Conservation (phyloP, 2,113 vertebrate genomes). For the Hippocampus abdominalis region DNA sequence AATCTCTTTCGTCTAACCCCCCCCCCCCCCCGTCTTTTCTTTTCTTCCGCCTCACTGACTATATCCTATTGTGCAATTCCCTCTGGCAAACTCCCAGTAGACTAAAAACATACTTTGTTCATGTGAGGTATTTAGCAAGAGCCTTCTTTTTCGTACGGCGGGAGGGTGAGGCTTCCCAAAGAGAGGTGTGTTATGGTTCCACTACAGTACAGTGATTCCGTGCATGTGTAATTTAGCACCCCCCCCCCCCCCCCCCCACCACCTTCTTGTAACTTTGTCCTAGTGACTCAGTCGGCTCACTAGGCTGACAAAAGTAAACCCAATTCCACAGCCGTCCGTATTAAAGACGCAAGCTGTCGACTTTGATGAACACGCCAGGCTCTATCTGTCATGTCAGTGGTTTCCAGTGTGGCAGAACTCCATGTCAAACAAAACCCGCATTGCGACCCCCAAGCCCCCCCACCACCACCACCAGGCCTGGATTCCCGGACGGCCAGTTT, state of each 20-base stretch:
- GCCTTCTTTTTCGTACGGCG: slow-evolving; percentile 54
- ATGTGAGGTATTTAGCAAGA: slow-evolving; percentile 55
- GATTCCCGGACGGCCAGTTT: slow-evolving; percentile 72
- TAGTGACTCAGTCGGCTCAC: slow-evolving; percentile 38
- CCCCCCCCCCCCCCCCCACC: slow-evolving; percentile 15
- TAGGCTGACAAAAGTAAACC: slow-evolving; percentile 32
- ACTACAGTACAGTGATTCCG: slow-evolving; percentile 46
- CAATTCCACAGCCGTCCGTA: slow-evolving; percentile 5
- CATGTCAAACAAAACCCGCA: slow-evolving; percentile 55
- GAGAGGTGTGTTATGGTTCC: slow-evolving; percentile 50
- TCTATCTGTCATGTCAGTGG: slow-evolving; percentile 31
- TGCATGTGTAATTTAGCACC: slow-evolving; percentile 40
- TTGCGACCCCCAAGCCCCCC: slow-evolving; percentile 62
- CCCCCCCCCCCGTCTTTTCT: background rate
- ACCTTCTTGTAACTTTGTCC: slow-evolving; percentile 43
- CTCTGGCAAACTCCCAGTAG: slow-evolving; percentile 25
- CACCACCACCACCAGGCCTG: slow-evolving; percentile 42
- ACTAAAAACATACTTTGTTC: slow-evolving; percentile 48
- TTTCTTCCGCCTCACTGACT: slow-evolving; percentile 31
- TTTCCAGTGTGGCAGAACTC: slow-evolving; percentile 40
- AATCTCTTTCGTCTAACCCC: slow-evolving; percentile 17
- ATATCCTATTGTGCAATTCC: slow-evolving; percentile 50
- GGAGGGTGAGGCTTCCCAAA: slow-evolving; percentile 39
- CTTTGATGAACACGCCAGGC: slow-evolving; percentile 16
- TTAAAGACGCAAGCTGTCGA: background rate